These are phyloP conservation scores for Ichneumoninae sp. DNA, from an alignment of 2,888 invertebrate genomes.

Conservation along the genomic window DNA sequence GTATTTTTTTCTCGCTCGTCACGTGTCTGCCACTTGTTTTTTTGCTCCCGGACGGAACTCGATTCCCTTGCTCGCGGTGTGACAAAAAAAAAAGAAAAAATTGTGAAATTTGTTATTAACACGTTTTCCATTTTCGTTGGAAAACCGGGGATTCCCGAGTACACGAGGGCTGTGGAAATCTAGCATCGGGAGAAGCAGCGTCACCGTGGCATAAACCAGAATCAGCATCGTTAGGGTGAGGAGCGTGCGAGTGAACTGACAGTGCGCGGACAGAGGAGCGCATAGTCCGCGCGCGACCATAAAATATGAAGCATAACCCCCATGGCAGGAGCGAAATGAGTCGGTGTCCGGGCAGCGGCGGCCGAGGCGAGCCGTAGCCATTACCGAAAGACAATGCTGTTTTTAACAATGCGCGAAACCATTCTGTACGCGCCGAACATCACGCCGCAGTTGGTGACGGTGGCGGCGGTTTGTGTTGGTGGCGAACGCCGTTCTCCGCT, in stretches of 20 bases:
- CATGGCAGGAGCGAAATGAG: conserved; percentile 58
- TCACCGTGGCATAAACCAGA: conserved; percentile 23
- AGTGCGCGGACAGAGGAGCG: conserved; percentile 23
- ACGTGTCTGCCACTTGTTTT: background rate
- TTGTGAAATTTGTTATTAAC: conserved; percentile 26
- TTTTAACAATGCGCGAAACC: conserved; percentile 68
- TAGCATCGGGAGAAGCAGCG: conserved; percentile 13
- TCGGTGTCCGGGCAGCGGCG: conserved; percentile 47
- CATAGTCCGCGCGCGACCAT: conserved; percentile 50
- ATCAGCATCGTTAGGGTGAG: conserved; percentile 11
- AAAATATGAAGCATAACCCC: conserved; percentile 62
- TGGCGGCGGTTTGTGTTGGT: background rate
- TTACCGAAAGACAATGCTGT: conserved; percentile 69
- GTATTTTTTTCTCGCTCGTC: background rate
- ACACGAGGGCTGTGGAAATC: background rate
- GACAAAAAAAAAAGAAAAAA: background rate
- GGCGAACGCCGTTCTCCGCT: background rate
- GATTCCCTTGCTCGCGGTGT: background rate
- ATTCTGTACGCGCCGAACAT: conserved; percentile 45
- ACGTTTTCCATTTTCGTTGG: conserved; percentile 33
- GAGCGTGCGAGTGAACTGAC: conserved; percentile 28
- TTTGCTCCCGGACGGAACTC: background rate
- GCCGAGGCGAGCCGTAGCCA: conserved; percentile 62
- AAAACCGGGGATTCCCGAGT: background rate
- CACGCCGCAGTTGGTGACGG: conserved; percentile 3